Evolutionary conservation across 2,888 invertebrate species (phyloP), one percentile per base, ranked within the genome.

Genomic region (Epistrophe grossulariae): DNA sequence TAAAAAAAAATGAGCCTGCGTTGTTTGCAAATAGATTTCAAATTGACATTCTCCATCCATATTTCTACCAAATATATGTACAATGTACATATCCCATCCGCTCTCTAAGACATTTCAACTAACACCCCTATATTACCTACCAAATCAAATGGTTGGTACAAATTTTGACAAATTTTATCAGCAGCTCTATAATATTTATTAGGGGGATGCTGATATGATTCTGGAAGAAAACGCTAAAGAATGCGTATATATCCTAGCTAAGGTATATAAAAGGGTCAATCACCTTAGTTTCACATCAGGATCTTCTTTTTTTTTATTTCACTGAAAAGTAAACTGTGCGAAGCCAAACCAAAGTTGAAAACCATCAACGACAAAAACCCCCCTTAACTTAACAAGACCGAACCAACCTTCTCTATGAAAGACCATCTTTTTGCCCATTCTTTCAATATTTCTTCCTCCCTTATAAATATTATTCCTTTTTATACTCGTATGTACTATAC

Each of bases 251-350:
- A 24, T 1, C 24, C 24, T 24, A 24, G 24, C 24, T 24, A 24
- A 45, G 24, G 15, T 11, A 6, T 55, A 28, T 15, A 19, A 8
- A 62, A 70, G 78, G 85, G 85, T 85, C 82, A 85, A 78, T 78
- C 73, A 85, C 85, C 85, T 85, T 64, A 48, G 66, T 66, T 66
- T 66, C 17, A 31, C 35, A 24, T 24, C 40, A 55, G 60, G 48
- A 81, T 73, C 35, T 82, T 73, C n/a, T 40, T 11, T 78, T 45
- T 55, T 2, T 19, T 13, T 55, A 6, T 55, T 55, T 28, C n/a
- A 8, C n/a, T 17, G 1, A 43, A 55, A 62, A 55, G 15, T 71
- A 64, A 77, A 81, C 31, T 68, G 50, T 50, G 48, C 4, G 50
- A 35, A 50, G 64, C 35, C 55, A 79, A 79, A 79, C 48, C 28